phyloP scores from a whole-genome alignment of 2,888 invertebrate species.

The Phasia obesa region DNA sequence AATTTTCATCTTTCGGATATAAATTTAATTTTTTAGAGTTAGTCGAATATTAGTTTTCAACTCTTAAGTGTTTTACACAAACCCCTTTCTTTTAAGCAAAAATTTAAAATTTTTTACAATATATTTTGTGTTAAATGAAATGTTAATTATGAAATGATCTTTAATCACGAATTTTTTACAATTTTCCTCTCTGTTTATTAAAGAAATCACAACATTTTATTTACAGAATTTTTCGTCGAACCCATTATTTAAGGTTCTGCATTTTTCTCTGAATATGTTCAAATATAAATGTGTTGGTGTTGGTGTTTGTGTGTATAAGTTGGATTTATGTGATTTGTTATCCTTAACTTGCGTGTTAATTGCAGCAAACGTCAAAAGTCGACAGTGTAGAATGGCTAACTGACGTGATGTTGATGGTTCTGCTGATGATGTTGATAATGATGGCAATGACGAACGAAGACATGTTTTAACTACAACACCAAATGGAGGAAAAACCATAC shows the following conservation, averaged over 20 bases:
- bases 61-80: too few relatives aligned
- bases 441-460: conserved; percentile 68
- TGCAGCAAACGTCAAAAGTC: conserved; percentile 81
- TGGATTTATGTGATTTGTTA: conserved; percentile 69
- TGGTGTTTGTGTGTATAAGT: conserved; percentile 39
- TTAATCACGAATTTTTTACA: background rate
- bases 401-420: conserved; percentile 73
- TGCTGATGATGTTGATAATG: conserved; percentile 71
- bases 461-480: conserved; percentile 63
- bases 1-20: too few relatives aligned
- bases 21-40: too few relatives aligned
- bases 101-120: too few relatives aligned
- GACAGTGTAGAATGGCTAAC: conserved; percentile 74
- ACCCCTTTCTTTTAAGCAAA: too few relatives aligned
- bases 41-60: too few relatives aligned
- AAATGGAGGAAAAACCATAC: conserved; percentile 64
- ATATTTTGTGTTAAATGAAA: too few relatives aligned
- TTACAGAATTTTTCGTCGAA: background rate
- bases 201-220: too few relatives aligned
- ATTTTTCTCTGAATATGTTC: background rate
- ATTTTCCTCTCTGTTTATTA: too few relatives aligned
- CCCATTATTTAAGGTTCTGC: background rate
- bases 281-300: conserved; percentile 11
- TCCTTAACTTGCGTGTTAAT: conserved; percentile 77
- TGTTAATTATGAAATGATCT: background rate